Conservation (phyloP, 2,888 invertebrate genomes). For the Teinopalpus imperialis region DNA sequence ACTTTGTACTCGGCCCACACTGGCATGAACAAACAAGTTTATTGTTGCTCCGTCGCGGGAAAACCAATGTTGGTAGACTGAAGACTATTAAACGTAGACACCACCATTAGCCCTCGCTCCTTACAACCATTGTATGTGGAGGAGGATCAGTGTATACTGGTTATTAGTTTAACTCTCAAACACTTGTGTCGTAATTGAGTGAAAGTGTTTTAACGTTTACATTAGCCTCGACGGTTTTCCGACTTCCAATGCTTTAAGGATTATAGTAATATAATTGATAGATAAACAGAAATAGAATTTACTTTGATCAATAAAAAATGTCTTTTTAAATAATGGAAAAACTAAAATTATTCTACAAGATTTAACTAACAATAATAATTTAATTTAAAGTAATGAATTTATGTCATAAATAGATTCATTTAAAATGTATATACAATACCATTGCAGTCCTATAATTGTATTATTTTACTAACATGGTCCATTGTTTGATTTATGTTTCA, state of each 20-base stretch:
- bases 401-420: no score
- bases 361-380: no score
- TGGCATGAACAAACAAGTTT: constrained; percentile 8
- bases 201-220: constrained; percentile 14
- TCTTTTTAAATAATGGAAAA: no score
- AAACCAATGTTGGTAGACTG: background rate
- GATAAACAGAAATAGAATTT: no score
- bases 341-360: no score
- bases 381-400: no score
- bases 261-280: no score
- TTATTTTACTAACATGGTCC: no score
- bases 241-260: constrained; percentile 3
- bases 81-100: constrained; percentile 2
- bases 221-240: constrained; percentile 17
- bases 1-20: constrained; percentile 10
- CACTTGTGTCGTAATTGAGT: constrained; percentile 11
- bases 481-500: no score
- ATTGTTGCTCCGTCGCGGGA: constrained; percentile 9
- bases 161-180: background rate
- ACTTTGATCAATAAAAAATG: no score
- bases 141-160: constrained; percentile 4
- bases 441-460: no score
- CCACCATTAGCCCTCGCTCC: background rate
- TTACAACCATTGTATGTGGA: background rate
- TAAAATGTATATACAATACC: no score